A percentile compares a stretch with the other conserved stretches of the same genome.
phyloP scores from a whole-genome alignment of 2,888 invertebrate genomes.

The Drosophila recens region DNA sequence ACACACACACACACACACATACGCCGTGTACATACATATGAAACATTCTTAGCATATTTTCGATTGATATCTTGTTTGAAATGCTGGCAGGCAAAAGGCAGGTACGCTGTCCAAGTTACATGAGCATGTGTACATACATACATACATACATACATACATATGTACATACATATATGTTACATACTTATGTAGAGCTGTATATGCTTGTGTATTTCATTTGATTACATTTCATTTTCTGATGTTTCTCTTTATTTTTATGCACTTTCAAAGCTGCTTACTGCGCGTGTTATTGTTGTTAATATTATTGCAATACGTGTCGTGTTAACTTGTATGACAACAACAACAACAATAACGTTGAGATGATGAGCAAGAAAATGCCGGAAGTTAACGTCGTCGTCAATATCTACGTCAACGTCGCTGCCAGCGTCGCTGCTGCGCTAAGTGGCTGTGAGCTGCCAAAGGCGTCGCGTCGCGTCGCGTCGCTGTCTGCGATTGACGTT shows the following conservation, averaged over 20 bases:
- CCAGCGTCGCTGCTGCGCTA: constrained; percentile 32
- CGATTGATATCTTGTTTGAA: constrained; percentile 54
- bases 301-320: constrained; percentile 57
- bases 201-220: constrained; percentile 29
- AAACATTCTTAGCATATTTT: constrained; percentile 70
- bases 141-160: not conserved
- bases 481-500: constrained; percentile 29
- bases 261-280: constrained; percentile 33
- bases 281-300: constrained; percentile 34
- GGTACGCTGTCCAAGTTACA: constrained; percentile 18
- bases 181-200: not conserved
- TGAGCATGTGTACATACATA: constrained; percentile 1
- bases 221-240: constrained; percentile 37
- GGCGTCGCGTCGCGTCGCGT: constrained; percentile 12
- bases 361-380: constrained; percentile 75
- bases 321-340: constrained; percentile 47
- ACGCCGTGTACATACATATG: constrained; percentile 8
- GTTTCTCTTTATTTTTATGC: constrained; percentile 35
- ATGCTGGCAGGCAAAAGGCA: constrained; percentile 18
- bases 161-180: not conserved
- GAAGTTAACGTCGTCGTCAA: constrained; percentile 64
- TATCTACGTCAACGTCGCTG: constrained; percentile 38
- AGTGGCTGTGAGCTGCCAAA: constrained; percentile 26
- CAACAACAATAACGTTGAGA: constrained; percentile 36
- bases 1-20: not conserved